Evolutionary conservation across 2,888 invertebrate species (phyloP).

Genomic region (Epirrita christyi): DNA sequence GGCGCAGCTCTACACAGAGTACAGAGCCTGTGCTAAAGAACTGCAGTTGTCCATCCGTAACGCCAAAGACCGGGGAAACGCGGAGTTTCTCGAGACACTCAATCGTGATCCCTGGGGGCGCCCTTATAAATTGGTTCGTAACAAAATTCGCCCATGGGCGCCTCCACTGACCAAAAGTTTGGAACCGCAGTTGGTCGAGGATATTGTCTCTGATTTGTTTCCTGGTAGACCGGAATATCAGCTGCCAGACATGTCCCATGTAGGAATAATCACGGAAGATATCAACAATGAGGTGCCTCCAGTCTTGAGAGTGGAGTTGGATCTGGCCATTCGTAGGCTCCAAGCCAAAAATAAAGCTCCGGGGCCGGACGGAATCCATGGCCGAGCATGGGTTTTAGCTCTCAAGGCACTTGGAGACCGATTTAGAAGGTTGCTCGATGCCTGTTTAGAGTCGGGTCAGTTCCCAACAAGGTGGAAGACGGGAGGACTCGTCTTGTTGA

Average conservation of each 20-base stretch:
- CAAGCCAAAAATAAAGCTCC: background rate
- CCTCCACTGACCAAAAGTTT: background rate
- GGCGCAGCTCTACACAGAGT: constrained; percentile 1
- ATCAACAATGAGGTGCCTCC: background rate
- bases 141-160: constrained; percentile 8
- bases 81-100: constrained; percentile 2
- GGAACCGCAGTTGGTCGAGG: background rate
- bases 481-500: background rate
- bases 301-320: background rate
- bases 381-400: background rate
- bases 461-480: background rate
- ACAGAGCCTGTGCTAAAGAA: background rate
- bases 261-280: background rate
- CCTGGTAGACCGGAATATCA: background rate
- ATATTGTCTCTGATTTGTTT: background rate
- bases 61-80: background rate
- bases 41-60: background rate
- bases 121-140: background rate
- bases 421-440: background rate
- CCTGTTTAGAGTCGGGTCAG: background rate
- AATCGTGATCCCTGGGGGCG: constrained; percentile 11
- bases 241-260: background rate
- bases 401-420: background rate
- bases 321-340: background rate
- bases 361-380: background rate